Evolutionary conservation across 2,797 vertebrate genomes (phyloP).

Genomic region (Sebastolobus alascanus): DNA sequence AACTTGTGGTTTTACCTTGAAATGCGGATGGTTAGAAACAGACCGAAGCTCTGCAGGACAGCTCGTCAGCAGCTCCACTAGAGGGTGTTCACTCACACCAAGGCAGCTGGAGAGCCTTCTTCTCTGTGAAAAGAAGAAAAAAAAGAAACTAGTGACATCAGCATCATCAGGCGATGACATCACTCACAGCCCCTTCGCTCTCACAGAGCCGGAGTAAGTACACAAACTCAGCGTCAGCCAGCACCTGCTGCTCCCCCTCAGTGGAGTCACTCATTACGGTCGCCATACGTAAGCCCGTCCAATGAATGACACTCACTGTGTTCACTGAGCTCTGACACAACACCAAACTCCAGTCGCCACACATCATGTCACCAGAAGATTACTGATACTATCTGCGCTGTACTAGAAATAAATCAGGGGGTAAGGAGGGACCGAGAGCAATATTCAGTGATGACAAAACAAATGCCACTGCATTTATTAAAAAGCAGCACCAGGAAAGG

Average conservation of each 20-base stretch:
- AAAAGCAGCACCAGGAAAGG: neutral
- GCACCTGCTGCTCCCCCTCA: constrained; percentile 69
- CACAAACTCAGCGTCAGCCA: constrained; percentile 52
- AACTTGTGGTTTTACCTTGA: constrained; percentile 66
- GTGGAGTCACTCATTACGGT: constrained; percentile 69
- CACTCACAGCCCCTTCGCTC: constrained; percentile 47
- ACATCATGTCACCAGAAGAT: constrained; percentile 72
- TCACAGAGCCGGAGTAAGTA: constrained; percentile 50
- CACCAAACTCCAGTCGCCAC: constrained; percentile 61
- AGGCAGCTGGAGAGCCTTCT: constrained; percentile 59
- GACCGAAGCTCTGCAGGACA: constrained; percentile 48
- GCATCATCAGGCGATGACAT: constrained; percentile 72
- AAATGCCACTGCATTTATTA: neutral
- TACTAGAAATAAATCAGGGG: constrained; percentile 12
- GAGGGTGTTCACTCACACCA: constrained; percentile 75
- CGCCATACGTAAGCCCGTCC: constrained; percentile 59
- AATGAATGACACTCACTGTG: constrained; percentile 74
- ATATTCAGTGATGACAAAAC: constrained; percentile 6
- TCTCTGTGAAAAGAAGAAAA: constrained; percentile 63
- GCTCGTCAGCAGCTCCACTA: constrained; percentile 64
- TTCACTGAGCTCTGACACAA: constrained; percentile 57
- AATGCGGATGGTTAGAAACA: constrained; percentile 57
- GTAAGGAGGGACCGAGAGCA: neutral
- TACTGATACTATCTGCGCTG: constrained; percentile 52
- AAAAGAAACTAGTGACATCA: constrained; percentile 60